Conservation (phyloP, 2,797 vertebrate species). For the Eremophila alpestris region DNA sequence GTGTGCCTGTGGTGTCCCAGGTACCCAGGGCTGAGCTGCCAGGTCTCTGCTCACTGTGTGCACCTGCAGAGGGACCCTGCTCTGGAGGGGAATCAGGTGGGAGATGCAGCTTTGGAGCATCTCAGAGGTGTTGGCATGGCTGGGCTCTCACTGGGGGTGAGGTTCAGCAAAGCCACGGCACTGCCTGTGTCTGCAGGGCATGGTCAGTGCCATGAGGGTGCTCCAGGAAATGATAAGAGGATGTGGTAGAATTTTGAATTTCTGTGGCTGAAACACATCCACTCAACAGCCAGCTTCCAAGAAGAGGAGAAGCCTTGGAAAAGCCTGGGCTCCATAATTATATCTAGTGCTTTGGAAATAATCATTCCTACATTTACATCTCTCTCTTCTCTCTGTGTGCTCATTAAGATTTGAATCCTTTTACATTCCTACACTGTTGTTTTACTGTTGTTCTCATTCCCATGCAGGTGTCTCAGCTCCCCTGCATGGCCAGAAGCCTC, state of each 20-base stretch:
- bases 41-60: not conserved
- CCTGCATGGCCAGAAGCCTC: not conserved
- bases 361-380: not conserved
- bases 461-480: not conserved
- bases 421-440: not conserved
- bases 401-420: not conserved
- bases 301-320: not conserved
- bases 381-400: not conserved
- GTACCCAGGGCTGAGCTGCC: not conserved
- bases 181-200: not conserved
- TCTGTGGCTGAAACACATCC: not conserved
- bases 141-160: not conserved
- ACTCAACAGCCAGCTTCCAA: not conserved
- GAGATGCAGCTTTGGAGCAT: not conserved
- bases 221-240: not conserved
- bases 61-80: not conserved
- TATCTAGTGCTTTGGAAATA: not conserved
- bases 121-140: not conserved
- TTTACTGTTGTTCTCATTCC: not conserved
- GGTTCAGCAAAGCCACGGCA: not conserved
- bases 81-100: accelerated
- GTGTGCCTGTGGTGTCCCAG: accelerated
- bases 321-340: not conserved
- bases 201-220: not conserved
- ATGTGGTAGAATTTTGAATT: not conserved